Base-by-base conservation (phyloP, 2,888 invertebrate genomes). In the Hirtodrosophila duncani region DNA sequence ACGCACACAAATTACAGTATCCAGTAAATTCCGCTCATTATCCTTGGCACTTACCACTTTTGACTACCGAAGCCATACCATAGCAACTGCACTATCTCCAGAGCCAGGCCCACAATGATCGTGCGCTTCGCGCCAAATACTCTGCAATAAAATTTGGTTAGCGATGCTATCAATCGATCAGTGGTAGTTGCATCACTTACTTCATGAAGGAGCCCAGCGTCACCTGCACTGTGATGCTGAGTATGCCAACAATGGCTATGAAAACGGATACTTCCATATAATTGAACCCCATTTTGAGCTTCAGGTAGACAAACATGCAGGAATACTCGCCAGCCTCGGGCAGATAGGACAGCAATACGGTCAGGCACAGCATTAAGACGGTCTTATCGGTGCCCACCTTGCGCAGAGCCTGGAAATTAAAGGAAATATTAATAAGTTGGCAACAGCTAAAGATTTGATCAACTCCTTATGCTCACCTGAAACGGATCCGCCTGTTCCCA, bases 401-500 rank as follows among this genome's bases (percentile, higher is more conserved):
- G 59, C 93, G 89, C 56, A 97, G 88, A n/a, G 96, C 93, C 89
- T 90, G 70, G 17, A 34, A 11, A 3, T 30, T 44, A 5, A 8
- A 2, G 10, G 11, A 9, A 5, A 10, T 9, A 6, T 21, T n/a
- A n/a, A n/a, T n/a, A n/a, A n/a, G n/a, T n/a, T n/a, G n/a, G n/a
- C n/a, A n/a, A n/a, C n/a, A n/a, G n/a, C n/a, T n/a, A n/a, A n/a
- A n/a, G n/a, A n/a, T n/a, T n/a, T n/a, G n/a, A n/a, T n/a, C n/a
- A 29, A 16, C 14, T 2, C 1, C 13, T 10, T 43, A 1, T 13
- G 4, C 88, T 88, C 85, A 92, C 93, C 65, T 95, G 92, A 87
- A 99, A 99, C 3, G 99, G 99, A 90, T 99, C 99, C 2, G 98
- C 98, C 86, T 97, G 95, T 86, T 99, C 98, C 97, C 97, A 98